These are phyloP conservation scores for Noctilio leporinus DNA, from an alignment of 2,113 vertebrate species.

Conservation along the genomic window DNA sequence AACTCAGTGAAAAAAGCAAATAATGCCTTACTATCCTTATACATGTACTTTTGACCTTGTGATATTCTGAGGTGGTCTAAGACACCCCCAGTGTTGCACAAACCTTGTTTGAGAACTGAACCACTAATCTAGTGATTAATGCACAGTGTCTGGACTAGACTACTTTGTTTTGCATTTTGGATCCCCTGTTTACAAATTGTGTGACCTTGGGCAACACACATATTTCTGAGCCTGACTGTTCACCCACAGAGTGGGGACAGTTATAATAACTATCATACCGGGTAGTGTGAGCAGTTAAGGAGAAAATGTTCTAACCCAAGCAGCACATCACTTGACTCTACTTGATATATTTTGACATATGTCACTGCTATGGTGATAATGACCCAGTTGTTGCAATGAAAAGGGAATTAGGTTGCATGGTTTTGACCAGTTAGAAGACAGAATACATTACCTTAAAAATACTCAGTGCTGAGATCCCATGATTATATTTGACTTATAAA, in stretches of 20 bases:
- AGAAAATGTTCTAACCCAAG: not conserved
- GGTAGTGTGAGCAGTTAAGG: not conserved
- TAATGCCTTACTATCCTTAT: not conserved
- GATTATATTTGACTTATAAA: not conserved
- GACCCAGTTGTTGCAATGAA: not conserved
- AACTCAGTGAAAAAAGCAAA: not conserved
- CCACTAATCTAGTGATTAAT: not conserved
- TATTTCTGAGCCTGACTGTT: not conserved
- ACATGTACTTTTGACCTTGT: not conserved
- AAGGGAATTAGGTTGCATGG: not conserved
- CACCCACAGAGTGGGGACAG: not conserved
- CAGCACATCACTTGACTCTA: not conserved
- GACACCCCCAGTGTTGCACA: rapidly evolving
- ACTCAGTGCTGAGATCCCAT: not conserved
- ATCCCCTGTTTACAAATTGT: not conserved
- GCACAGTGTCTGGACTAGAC: not conserved
- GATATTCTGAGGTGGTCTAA: not conserved
- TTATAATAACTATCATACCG: not conserved
- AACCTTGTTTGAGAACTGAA: not conserved
- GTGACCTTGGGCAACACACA: not conserved
- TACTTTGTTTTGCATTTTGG: not conserved
- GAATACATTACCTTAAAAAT: not conserved
- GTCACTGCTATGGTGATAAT: not conserved
- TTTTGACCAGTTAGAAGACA: not conserved
- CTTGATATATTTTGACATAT: not conserved